Percentiles rank a stretch among this genome's conserved stretches.
These are phyloP conservation scores for Lingula anatina DNA, from an alignment of 2,888 invertebrate genomes.

Conservation along the genomic window DNA sequence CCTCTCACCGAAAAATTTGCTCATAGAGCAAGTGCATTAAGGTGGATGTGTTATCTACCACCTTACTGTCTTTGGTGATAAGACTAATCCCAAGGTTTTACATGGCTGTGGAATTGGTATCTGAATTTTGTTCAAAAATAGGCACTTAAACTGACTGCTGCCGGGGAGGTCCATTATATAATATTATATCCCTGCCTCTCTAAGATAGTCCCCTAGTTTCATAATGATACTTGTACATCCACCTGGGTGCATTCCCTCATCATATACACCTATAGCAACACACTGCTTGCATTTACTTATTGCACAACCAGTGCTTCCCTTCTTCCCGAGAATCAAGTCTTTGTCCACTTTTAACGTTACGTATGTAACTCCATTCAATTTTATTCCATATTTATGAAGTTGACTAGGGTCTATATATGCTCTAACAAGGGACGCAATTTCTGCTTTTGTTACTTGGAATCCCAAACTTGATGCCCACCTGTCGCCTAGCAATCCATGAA, in stretches of 20 bases:
- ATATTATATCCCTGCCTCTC: slow-evolving; percentile 27
- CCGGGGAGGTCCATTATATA: too few relatives aligned
- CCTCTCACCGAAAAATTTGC: too few relatives aligned
- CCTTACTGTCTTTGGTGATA: too few relatives aligned
- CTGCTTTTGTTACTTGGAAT: slow-evolving; percentile 16
- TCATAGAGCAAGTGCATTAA: too few relatives aligned
- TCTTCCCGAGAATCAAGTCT: slow-evolving; percentile 21
- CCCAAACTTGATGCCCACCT: slow-evolving; percentile 24
- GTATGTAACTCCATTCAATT: slow-evolving; percentile 15
- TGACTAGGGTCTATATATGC: slow-evolving; percentile 24
- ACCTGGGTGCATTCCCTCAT: slow-evolving; percentile 27
- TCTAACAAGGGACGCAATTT: slow-evolving; percentile 17
- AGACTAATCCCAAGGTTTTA: too few relatives aligned
- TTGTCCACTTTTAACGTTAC: slow-evolving; percentile 24
- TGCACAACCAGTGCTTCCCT: slow-evolving; percentile 23
- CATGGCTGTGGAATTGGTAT: too few relatives aligned
- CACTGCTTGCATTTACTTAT: slow-evolving; percentile 24
- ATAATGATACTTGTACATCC: slow-evolving; percentile 24
- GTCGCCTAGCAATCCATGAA: slow-evolving; percentile 19
- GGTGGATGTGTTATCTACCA: too few relatives aligned
- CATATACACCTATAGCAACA: slow-evolving; percentile 24
- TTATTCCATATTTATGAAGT: slow-evolving; percentile 21
- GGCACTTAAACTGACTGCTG: too few relatives aligned
- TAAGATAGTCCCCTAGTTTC: slow-evolving; percentile 29
- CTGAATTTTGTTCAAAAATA: too few relatives aligned